A percentile compares a stretch with the other conserved stretches of the same genome.
phyloP scores from a whole-genome alignment of 2,888 invertebrate species.

The Acanthosepion pharaonis region DNA sequence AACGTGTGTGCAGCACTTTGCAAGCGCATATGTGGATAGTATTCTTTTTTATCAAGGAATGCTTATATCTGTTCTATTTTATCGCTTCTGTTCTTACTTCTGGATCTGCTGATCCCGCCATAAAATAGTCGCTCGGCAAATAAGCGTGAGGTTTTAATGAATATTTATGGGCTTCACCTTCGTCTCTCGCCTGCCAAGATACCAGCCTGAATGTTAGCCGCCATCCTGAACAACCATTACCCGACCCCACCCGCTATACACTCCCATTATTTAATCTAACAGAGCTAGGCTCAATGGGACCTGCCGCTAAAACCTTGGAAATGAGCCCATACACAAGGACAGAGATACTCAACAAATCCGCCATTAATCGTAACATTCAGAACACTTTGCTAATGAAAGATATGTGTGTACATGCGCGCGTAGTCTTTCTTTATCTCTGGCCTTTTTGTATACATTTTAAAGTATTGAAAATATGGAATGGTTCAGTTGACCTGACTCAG shows the following conservation, averaged over 20 bases:
- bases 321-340: no score
- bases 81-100: background rate
- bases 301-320: background rate
- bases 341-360: background rate
- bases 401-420: background rate
- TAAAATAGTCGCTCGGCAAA: background rate
- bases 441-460: background rate
- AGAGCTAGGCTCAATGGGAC: background rate
- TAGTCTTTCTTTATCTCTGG: background rate
- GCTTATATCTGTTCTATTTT: background rate
- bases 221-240: background rate
- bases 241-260: background rate
- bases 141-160: conserved; percentile 10
- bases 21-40: background rate
- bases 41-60: background rate
- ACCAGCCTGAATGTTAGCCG: background rate
- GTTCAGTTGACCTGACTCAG: background rate
- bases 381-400: conserved; percentile 33
- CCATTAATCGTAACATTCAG: background rate
- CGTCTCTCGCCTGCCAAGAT: background rate
- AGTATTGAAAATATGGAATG: background rate
- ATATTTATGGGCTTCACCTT: background rate
- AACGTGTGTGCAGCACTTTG: background rate
- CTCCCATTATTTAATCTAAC: background rate
- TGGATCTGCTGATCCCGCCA: conserved; percentile 1